Conservation (phyloP, 2,888 invertebrate genomes). For the Tetropium fuscum region DNA sequence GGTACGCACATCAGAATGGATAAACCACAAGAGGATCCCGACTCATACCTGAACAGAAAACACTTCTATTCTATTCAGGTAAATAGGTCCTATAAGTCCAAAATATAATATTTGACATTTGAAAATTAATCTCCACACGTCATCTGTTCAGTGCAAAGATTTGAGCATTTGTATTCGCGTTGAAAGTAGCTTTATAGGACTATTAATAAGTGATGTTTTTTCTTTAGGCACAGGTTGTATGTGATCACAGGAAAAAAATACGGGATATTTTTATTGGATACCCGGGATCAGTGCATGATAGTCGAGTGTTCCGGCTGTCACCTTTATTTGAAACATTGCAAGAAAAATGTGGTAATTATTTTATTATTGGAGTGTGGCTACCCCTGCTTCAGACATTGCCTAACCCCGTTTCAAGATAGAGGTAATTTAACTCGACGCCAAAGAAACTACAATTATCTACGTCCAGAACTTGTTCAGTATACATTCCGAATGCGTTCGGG, state of each 20-base stretch:
- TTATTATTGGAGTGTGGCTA: slow-evolving; percentile 31
- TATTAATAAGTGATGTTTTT: neutral
- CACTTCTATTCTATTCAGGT: slow-evolving; percentile 35
- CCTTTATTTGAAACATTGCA: slow-evolving; percentile 19
- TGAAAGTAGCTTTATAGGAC: no score
- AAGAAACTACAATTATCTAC: neutral
- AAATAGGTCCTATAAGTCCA: no score
- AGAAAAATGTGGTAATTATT: slow-evolving; percentile 38
- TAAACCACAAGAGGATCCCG: slow-evolving; percentile 36
- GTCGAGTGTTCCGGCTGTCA: slow-evolving; percentile 32
- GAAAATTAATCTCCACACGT: no score
- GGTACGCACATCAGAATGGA: no score
- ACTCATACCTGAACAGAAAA: slow-evolving; percentile 36
- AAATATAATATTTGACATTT: no score
- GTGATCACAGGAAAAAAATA: slow-evolving; percentile 39
- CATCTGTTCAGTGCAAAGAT: no score
- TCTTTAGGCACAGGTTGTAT: slow-evolving; percentile 39
- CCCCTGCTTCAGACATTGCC: no score
- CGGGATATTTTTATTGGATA: no score
- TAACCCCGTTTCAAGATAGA: slow-evolving; percentile 35
- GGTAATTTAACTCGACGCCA: neutral
- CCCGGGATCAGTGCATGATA: slow-evolving; percentile 46
- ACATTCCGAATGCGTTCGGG: no score
- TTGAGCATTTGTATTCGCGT: no score
- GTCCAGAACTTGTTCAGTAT: no score